Percentiles rank a stretch among this genome's conserved stretches.
These are phyloP conservation scores for Aotus griseimembra DNA, from an alignment of 2,797 vertebrate species.

Conservation along the genomic window DNA sequence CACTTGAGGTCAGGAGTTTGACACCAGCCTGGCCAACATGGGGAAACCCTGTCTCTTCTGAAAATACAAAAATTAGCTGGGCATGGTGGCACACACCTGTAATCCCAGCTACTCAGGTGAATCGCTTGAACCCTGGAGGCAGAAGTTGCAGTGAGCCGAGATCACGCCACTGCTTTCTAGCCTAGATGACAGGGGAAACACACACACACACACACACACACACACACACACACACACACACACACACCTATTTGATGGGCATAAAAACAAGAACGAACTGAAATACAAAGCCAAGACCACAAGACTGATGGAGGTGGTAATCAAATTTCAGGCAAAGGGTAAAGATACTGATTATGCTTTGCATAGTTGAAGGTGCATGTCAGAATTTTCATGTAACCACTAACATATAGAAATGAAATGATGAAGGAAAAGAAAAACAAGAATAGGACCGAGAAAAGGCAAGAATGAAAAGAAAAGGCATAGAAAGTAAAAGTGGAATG, in stretches of 20 bases:
- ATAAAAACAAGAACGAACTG: background rate
- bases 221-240: too few relatives aligned
- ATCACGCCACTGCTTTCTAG: too few relatives aligned
- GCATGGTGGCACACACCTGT: too few relatives aligned
- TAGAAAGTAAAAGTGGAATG: background rate
- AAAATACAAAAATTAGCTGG: too few relatives aligned
- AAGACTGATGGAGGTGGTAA: fast-evolving
- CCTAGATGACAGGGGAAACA: too few relatives aligned
- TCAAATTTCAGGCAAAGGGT: background rate
- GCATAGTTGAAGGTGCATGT: background rate
- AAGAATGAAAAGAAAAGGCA: background rate
- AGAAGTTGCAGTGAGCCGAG: too few relatives aligned
- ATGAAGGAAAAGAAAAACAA: background rate
- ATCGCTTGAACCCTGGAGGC: too few relatives aligned
- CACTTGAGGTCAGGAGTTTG: too few relatives aligned
- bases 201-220: too few relatives aligned
- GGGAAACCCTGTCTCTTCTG: too few relatives aligned
- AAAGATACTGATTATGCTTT: background rate
- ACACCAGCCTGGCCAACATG: too few relatives aligned
- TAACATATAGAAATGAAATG: background rate
- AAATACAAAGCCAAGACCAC: background rate
- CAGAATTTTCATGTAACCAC: background rate
- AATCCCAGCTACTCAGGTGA: too few relatives aligned
- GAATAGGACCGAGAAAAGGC: background rate
- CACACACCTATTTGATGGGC: background rate